A percentile compares a stretch with the other conserved stretches of the same genome.
These are phyloP conservation scores for Amitus sp. DNA, from an alignment of 2,888 invertebrate genomes.

Conservation along the genomic window DNA sequence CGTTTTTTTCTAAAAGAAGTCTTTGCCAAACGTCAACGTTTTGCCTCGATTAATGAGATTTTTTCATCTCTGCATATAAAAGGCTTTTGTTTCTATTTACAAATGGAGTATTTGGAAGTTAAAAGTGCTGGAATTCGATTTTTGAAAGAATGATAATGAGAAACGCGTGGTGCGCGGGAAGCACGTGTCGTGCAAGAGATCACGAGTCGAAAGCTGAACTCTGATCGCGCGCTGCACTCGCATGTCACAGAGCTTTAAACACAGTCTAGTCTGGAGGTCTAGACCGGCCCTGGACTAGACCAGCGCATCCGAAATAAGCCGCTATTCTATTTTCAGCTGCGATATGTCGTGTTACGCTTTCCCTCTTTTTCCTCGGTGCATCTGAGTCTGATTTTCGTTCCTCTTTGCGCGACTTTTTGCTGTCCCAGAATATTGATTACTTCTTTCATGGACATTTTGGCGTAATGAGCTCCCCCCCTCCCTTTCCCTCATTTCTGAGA, in stretches of 20 bases:
- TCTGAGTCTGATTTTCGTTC: neutral
- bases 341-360: constrained; percentile 47
- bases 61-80: too few relatives aligned
- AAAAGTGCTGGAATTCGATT: neutral
- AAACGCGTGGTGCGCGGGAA: neutral
- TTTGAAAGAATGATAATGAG: neutral
- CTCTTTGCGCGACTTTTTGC: too few relatives aligned
- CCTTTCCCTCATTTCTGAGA: constrained; percentile 24
- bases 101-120: too few relatives aligned
- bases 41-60: too few relatives aligned
- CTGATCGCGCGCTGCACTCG: constrained; percentile 32
- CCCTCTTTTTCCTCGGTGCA: constrained; percentile 26
- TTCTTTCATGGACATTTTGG: too few relatives aligned
- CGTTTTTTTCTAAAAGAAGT: too few relatives aligned
- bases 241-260: constrained; percentile 51
- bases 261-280: constrained; percentile 57
- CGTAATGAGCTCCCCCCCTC: constrained; percentile 6
- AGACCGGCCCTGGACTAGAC: constrained; percentile 58
- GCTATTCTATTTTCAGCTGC: constrained; percentile 56
- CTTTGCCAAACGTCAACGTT: too few relatives aligned
- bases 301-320: constrained; percentile 58
- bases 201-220: constrained; percentile 38
- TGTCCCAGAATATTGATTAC: too few relatives aligned
- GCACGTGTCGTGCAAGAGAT: constrained; percentile 24
- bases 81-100: too few relatives aligned